Evolutionary conservation across 2,113 vertebrate species (phyloP).

Genomic region (Antigone vipio): DNA sequence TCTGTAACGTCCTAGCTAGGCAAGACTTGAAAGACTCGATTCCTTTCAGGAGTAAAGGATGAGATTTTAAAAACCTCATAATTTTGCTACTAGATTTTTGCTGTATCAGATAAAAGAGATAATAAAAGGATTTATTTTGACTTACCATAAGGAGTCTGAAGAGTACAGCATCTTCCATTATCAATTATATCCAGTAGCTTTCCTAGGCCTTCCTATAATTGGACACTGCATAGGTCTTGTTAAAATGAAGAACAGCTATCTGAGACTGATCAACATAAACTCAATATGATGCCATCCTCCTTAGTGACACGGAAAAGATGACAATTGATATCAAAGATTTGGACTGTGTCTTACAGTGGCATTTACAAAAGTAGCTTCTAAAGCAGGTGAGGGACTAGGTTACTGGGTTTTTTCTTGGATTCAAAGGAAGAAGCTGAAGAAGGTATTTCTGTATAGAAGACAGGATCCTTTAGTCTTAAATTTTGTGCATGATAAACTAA

Average conservation of each 20-base stretch:
- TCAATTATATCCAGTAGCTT: background rate
- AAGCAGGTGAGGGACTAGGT: background rate
- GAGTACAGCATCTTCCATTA: background rate
- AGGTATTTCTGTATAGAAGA: background rate
- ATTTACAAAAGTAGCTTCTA: background rate
- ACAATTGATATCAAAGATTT: background rate
- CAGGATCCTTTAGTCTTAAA: background rate
- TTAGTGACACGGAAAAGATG: background rate
- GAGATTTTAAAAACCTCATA: background rate
- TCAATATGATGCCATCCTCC: background rate
- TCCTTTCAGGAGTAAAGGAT: background rate
- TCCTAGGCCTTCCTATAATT: background rate
- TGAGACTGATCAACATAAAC: background rate
- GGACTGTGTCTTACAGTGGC: background rate
- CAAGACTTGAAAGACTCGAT: background rate
- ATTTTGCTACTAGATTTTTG: background rate
- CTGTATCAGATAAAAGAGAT: background rate
- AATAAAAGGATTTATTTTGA: background rate
- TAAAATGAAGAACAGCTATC: background rate
- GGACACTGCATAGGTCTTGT: background rate
- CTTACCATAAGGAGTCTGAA: background rate
- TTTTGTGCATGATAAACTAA: background rate
- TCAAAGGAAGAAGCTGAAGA: background rate
- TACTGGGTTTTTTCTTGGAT: background rate
- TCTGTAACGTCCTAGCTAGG: background rate